Base-by-base conservation (phyloP, 2,888 invertebrate genomes). In the Masnerella sp. region DNA sequence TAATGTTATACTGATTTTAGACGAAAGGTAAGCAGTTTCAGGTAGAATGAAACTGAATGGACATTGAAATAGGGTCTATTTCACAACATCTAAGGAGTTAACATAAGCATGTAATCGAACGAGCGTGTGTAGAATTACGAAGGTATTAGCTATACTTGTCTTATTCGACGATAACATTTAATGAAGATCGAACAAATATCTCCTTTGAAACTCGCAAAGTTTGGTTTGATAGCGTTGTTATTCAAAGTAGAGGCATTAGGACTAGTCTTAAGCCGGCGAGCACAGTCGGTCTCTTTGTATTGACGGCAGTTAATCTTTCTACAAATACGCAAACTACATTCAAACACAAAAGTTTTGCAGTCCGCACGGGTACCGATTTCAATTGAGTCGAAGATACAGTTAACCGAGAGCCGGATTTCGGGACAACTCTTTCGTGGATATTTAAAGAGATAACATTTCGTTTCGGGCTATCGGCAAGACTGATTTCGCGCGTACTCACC, bases 401-500 rank as follows among this genome's bases (percentile, higher is more conserved):
- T 47, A 42, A 15, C 51, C 40, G 51, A 34, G 7, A 51, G 32
- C 15, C 8, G 15, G 47, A 49, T 49, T 49, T 45, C 49, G 43
- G 22, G 45, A 28, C 36, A 45, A 59, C 38, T 52, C 61, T 47
- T 59, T 54, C 22, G 56, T 45, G 12, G 52, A 49, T 56, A 70
- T 59, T 69, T 61, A 74, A 54, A 18, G 61, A 69, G 61, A 61
- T 54, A 61, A 61, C 36, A 43, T 47, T 52, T 59, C 18, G 32
- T 12, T 11, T 38, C 22, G 22, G 22, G 7, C n/a, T n/a, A n/a
- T n/a, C n/a, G n/a, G 51, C 34, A 52, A 9, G 52, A 32, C 4
- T n/a, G 32, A 28, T 64, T 58, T 42, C 34, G 25, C 3, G 1
- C 32, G 9, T 14, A 71, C 65, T 72, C 25, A 96, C 95, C 96